Evolutionary conservation across 2,113 vertebrate species (phyloP), one percentile per base, ranked within the genome.

Genomic region (Chinchilla lanigera): DNA sequence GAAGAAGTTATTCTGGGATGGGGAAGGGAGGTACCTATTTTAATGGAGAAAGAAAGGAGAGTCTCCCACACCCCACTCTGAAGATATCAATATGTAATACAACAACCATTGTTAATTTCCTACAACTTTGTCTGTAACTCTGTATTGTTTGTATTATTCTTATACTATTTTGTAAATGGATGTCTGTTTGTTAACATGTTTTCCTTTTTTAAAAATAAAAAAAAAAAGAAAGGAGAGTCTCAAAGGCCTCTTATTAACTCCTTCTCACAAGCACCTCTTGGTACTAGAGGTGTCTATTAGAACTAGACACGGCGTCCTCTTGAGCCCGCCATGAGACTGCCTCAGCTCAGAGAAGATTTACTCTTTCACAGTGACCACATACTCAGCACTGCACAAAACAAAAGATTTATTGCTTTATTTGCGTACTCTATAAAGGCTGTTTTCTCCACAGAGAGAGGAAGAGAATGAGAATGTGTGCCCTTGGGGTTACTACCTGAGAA

Each of bases 351-450:
- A 0, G 3, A 5, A 84, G 52, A 97, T 89, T 95, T 93, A 89
- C 54, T 60, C 2, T 75, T 71, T 83, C 52, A 89, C 52, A 4
- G 10, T 28, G 87, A 95, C 80, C 89, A 54, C 52, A 84, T 61
- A 80, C 50, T 84, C 80, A 92, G 97, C 41, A 52, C 78, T 30
- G 61, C 50, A 85, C 38, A 93, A 93, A 86, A 89, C 14, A 80
- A 84, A 85, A 96, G 93, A 94, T 85, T 90, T 90, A 97, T 94
- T 87, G 90, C 95, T 95, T 90, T 86, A 90, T 97, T 96, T 93
- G 90, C 84, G 97, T 63, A 56, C 61, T 93, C 93, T 96, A 41
- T 73, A 80, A 92, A 96, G 90, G 85, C 90, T 11, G 17, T 85
- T 96, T 97, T 92, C 88, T 95, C 44, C 1, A 24, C 1, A 67